phyloP scores from a whole-genome alignment of 1,140 invertebrate genomes.

The Drosophila micromelanica region DNA sequence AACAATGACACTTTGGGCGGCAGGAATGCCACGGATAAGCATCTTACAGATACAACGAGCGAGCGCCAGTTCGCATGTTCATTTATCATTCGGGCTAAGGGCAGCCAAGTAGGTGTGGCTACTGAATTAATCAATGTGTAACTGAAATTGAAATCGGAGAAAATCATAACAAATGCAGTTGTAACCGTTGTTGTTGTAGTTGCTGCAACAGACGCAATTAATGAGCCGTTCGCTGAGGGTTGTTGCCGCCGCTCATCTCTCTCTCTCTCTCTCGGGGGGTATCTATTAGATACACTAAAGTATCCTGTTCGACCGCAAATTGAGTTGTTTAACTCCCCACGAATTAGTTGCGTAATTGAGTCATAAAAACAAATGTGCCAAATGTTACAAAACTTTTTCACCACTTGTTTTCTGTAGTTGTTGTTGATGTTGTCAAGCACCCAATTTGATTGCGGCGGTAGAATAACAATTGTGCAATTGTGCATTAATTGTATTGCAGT shows the following conservation, averaged over 20 bases:
- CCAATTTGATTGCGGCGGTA: constrained; percentile 18
- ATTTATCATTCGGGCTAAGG: constrained; percentile 59
- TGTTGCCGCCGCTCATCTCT: constrained; percentile 15
- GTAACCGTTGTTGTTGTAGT: constrained; percentile 15
- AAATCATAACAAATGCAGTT: constrained; percentile 70
- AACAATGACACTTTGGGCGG: constrained; percentile 81
- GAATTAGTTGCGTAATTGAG: constrained; percentile 80
- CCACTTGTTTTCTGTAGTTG: constrained; percentile 15
- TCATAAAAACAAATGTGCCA: constrained; percentile 83
- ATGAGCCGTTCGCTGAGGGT: constrained; percentile 53
- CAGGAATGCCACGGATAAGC: constrained; percentile 80
- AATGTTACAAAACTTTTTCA: constrained; percentile 68
- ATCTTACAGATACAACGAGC: constrained; percentile 44
- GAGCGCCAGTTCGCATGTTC: constrained; percentile 53
- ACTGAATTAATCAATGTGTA: constrained; percentile 73
- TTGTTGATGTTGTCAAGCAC: neutral
- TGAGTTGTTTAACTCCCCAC: constrained; percentile 72
- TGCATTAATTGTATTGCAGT: constrained; percentile 76
- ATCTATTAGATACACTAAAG: constrained; percentile 32
- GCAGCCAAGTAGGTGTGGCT: constrained; percentile 61
- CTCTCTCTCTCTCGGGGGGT: too few relatives aligned
- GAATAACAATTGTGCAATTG: constrained; percentile 75
- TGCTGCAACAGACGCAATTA: constrained; percentile 54
- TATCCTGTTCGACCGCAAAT: constrained; percentile 40
- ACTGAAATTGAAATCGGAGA: constrained; percentile 58